Percentiles rank a stretch among this genome's conserved stretches.
phyloP scores from a whole-genome alignment of 2,797 vertebrate species.

The Alauda arvensis region DNA sequence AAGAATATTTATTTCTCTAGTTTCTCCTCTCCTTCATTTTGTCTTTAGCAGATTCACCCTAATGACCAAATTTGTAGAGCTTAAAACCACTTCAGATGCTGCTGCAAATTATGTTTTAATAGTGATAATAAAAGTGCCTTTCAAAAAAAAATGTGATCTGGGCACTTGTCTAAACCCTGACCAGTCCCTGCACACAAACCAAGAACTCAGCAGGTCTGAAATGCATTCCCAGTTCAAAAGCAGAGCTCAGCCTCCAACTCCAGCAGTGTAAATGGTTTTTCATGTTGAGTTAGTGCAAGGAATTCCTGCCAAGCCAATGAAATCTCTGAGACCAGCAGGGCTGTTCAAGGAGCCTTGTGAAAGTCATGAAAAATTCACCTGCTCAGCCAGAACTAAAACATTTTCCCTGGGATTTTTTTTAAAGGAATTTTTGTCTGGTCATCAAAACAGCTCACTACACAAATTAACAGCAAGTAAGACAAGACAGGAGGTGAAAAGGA shows the following conservation, averaged over 20 bases:
- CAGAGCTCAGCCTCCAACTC: not conserved
- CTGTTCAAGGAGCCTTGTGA: not conserved
- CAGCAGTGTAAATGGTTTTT: not conserved
- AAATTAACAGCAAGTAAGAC: not conserved
- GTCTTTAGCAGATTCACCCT: not conserved
- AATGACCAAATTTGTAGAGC: not conserved
- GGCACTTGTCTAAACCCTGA: not conserved
- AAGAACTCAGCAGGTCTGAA: not conserved
- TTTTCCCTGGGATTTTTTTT: not conserved
- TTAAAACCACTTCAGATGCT: slow-evolving; percentile 27
- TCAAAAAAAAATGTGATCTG: not conserved
- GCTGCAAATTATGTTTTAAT: slow-evolving; percentile 51
- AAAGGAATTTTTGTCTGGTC: not conserved
- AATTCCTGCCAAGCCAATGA: not conserved
- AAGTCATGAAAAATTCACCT: not conserved
- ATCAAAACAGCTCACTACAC: not conserved
- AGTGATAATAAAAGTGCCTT: not conserved
- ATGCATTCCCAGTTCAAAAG: not conserved
- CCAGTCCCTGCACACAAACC: not conserved
- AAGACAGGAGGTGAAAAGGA: not conserved
- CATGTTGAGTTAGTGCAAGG: not conserved
- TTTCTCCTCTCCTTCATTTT: not conserved
- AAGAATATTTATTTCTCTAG: not conserved
- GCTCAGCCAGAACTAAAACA: not conserved
- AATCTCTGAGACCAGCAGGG: not conserved